Conservation (phyloP, 2,113 vertebrate species). For the Thamnaconus septentrionalis region DNA sequence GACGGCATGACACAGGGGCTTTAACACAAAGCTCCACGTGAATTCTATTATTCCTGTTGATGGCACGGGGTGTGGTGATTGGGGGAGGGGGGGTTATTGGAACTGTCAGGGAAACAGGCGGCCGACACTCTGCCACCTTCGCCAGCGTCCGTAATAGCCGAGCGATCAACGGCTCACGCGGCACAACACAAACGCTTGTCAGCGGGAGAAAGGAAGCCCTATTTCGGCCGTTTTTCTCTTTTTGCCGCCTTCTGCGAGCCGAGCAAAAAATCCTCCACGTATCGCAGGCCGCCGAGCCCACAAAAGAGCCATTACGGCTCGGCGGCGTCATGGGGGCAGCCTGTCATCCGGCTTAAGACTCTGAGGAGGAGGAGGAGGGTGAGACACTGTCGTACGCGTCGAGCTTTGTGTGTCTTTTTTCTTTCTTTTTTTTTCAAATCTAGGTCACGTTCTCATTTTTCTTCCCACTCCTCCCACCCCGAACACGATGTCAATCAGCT, state of each 20-base stretch:
- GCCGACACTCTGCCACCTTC: background rate
- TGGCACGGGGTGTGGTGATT: conserved; percentile 4
- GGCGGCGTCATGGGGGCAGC: no score
- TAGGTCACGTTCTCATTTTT: no score
- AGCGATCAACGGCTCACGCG: conserved; percentile 9
- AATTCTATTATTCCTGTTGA: conserved; percentile 1
- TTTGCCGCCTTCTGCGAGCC: conserved; percentile 1
- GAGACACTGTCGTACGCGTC: no score
- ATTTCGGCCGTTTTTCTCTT: conserved; percentile 13
- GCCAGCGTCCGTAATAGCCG: conserved; percentile 16
- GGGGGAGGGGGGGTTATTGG: background rate
- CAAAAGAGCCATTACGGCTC: background rate
- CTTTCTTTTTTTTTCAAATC: no score
- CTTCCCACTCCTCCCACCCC: no score
- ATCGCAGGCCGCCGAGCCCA: background rate
- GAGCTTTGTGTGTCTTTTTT: no score
- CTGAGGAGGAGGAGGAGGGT: no score
- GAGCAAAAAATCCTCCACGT: conserved; percentile 1
- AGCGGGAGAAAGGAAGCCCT: conserved; percentile 9
- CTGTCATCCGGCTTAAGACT: no score
- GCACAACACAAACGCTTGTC: conserved; percentile 21
- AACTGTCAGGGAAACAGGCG: conserved; percentile 8
- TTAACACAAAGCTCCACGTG: background rate
- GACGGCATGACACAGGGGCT: background rate
- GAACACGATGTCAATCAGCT: background rate